These are phyloP conservation scores for Agonopterix alstromeriana DNA, from an alignment of 2,888 invertebrate species.

Conservation along the genomic window DNA sequence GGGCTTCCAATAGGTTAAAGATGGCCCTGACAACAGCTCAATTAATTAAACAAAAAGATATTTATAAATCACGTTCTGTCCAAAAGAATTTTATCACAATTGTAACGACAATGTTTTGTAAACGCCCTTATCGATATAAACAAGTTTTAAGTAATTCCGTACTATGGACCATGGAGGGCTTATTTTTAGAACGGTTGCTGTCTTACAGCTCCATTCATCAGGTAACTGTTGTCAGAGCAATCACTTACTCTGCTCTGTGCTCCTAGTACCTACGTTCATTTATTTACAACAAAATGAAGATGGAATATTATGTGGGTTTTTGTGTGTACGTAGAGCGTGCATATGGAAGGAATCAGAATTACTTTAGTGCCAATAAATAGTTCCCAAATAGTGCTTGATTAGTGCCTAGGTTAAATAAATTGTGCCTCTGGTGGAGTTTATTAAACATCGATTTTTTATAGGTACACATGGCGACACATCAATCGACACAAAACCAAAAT, in stretches of 20 bases:
- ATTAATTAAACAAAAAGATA: neutral
- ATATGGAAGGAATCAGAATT: too few relatives aligned
- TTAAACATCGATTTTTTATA: too few relatives aligned
- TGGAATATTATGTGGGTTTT: conserved; percentile 42
- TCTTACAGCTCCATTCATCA: conserved; percentile 45
- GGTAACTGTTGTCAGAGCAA: conserved; percentile 39
- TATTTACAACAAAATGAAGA: conserved; percentile 33
- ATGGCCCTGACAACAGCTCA: neutral
- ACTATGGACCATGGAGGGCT: conserved; percentile 45
- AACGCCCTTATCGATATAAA: conserved; percentile 54
- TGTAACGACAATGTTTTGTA: conserved; percentile 54
- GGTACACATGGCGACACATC: too few relatives aligned
- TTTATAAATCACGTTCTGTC: conserved; percentile 26
- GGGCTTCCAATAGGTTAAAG: too few relatives aligned
- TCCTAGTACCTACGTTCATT: conserved; percentile 25
- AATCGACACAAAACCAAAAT: too few relatives aligned
- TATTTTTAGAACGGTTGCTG: conserved; percentile 49
- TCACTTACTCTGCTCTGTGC: conserved; percentile 23
- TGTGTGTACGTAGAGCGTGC: too few relatives aligned
- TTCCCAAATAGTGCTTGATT: too few relatives aligned
- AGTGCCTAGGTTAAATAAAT: too few relatives aligned
- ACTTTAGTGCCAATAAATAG: too few relatives aligned
- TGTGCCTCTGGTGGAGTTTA: too few relatives aligned
- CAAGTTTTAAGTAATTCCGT: conserved; percentile 62
- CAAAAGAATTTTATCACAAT: conserved; percentile 35